Percentiles rank a stretch among this genome's conserved stretches.
Conservation (phyloP, 2,113 vertebrate species). For the Parotia lawesii region DNA sequence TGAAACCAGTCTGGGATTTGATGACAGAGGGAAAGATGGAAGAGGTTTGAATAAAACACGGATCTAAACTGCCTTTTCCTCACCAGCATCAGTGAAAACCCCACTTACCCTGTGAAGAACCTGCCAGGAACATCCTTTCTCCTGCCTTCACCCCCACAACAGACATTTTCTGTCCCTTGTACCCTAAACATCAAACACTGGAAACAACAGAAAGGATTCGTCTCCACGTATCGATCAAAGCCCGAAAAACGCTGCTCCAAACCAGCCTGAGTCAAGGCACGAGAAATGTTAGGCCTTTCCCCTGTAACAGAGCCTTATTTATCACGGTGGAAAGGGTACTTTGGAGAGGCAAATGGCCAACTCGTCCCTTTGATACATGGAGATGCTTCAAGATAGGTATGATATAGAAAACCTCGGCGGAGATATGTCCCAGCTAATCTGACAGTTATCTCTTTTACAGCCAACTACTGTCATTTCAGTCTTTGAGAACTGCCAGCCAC, state of each 20-base stretch:
- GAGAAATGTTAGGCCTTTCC: slow-evolving; percentile 3
- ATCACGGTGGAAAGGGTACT: background rate
- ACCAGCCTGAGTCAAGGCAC: background rate
- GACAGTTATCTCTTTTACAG: slow-evolving; percentile 49
- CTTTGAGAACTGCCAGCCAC: slow-evolving; percentile 9
- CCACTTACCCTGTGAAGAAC: background rate
- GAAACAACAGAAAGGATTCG: background rate
- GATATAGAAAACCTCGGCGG: slow-evolving; percentile 28
- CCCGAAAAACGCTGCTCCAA: background rate
- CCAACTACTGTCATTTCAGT: slow-evolving; percentile 36
- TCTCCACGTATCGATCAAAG: background rate
- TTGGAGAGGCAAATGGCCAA: slow-evolving; percentile 36
- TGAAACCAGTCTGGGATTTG: background rate
- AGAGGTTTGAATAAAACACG: background rate
- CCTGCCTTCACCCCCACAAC: background rate
- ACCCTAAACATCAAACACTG: background rate
- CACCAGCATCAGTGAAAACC: background rate
- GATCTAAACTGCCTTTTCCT: background rate
- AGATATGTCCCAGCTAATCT: slow-evolving; percentile 32
- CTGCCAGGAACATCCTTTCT: background rate
- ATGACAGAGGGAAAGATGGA: background rate
- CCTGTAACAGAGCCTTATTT: slow-evolving; percentile 17
- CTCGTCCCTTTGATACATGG: slow-evolving; percentile 36
- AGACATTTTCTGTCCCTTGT: background rate
- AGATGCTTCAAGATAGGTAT: slow-evolving; percentile 55